A percentile compares a stretch with the other conserved stretches of the same genome.
These are phyloP conservation scores for Acanthiza pusilla DNA, from an alignment of 2,797 vertebrate genomes.

Conservation along the genomic window DNA sequence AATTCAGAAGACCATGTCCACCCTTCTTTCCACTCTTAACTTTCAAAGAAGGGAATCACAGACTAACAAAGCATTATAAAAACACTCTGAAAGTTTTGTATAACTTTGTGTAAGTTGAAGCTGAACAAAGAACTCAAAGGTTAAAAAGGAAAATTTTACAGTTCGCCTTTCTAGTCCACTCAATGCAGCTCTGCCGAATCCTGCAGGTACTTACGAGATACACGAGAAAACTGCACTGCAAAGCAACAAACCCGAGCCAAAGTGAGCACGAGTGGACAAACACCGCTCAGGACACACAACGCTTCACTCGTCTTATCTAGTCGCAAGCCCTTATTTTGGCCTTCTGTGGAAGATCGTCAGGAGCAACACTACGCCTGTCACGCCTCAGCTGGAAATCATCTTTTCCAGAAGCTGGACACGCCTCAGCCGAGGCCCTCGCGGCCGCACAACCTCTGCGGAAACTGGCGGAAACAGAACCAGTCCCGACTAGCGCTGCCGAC, in stretches of 20 bases:
- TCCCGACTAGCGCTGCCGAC: background rate
- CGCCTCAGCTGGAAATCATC: background rate
- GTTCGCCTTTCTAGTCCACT: background rate
- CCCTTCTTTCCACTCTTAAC: background rate
- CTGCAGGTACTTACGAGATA: fast-evolving
- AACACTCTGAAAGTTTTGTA: background rate
- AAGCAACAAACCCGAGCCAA: background rate
- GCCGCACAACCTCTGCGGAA: background rate
- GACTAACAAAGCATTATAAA: background rate
- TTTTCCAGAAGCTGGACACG: background rate
- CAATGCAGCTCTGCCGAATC: background rate
- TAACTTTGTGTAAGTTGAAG: background rate
- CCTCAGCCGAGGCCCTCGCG: background rate
- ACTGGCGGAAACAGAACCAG: fast-evolving
- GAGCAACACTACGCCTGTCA: background rate
- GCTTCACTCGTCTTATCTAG: too few relatives aligned
- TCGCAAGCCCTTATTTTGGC: fast-evolving
- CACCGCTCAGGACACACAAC: fast-evolving
- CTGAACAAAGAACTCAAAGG: background rate
- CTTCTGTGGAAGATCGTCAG: fast-evolving
- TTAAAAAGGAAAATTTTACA: background rate
- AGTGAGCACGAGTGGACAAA: background rate
- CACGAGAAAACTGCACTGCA: fast-evolving
- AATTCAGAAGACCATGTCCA: background rate
- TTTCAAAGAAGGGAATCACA: background rate